Evolutionary conservation across 2,113 vertebrate genomes (phyloP).

Genomic region (Proteles cristata): DNA sequence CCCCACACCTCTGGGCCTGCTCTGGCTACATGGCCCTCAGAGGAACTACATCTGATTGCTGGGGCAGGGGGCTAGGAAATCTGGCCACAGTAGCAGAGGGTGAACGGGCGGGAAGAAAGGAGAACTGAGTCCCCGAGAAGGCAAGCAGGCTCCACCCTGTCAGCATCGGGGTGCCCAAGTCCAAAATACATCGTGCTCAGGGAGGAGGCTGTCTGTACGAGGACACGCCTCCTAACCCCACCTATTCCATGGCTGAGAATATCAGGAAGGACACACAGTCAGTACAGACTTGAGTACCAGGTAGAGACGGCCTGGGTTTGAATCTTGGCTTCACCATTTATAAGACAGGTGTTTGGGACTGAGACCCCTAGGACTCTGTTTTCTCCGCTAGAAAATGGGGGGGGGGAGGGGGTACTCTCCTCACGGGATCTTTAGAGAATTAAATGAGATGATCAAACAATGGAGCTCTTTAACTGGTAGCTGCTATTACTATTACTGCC

Average conservation of each 20-base stretch:
- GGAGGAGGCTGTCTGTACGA: neutral
- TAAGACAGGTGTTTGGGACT: neutral
- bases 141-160: neutral
- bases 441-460: neutral
- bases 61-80: neutral
- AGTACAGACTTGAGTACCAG: accelerated
- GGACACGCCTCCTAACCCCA: accelerated
- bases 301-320: neutral
- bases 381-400: neutral
- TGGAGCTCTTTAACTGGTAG: neutral
- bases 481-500: neutral
- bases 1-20: neutral
- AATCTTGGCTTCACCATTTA: neutral
- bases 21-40: neutral
- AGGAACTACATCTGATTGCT: neutral
- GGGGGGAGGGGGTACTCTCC: neutral
- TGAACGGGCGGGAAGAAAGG: neutral
- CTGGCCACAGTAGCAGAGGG: neutral
- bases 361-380: neutral
- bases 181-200: neutral
- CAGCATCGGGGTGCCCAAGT: neutral
- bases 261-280: accelerated
- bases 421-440: neutral
- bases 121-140: neutral
- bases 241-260: neutral